Evolutionary conservation across 2,113 vertebrate genomes (phyloP).

Genomic region (Eulemur macaco): DNA sequence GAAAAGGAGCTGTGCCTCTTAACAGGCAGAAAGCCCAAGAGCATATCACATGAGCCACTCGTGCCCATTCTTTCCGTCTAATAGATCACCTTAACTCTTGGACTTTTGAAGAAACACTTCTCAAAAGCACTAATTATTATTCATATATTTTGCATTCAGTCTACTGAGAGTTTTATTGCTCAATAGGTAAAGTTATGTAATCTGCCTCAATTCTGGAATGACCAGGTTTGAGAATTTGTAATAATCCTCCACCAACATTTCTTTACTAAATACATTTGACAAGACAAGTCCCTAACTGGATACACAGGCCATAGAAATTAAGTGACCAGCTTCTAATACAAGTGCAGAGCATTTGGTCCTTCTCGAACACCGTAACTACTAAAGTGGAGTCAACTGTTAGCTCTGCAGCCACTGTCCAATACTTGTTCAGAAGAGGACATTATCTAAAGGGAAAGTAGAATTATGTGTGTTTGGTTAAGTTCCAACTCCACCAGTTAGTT

Average conservation of each 20-base stretch:
- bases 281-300: not conserved
- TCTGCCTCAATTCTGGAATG: not conserved
- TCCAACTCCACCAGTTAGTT: not conserved
- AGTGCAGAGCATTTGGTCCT: not conserved
- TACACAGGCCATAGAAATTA: not conserved
- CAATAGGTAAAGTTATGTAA: not conserved
- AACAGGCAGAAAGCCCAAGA: not conserved
- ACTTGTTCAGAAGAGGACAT: not conserved
- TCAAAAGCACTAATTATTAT: not conserved
- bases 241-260: not conserved
- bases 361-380: not conserved
- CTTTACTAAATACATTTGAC: not conserved
- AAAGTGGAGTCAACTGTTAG: not conserved
- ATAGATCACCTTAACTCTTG: not conserved
- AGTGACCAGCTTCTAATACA: not conserved
- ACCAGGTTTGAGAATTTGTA: not conserved
- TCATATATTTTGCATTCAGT: not conserved
- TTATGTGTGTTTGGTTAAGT: not conserved
- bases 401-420: not conserved
- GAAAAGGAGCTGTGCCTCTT: not conserved
- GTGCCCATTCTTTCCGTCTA: not conserved
- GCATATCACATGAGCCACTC: not conserved
- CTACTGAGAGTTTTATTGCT: not conserved
- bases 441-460: not conserved
- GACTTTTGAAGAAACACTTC: not conserved